Percentiles rank a stretch among this genome's conserved stretches.
Evolutionary conservation across 2,797 vertebrate species (phyloP).

Genomic region (Pogonophryne albipinna): DNA sequence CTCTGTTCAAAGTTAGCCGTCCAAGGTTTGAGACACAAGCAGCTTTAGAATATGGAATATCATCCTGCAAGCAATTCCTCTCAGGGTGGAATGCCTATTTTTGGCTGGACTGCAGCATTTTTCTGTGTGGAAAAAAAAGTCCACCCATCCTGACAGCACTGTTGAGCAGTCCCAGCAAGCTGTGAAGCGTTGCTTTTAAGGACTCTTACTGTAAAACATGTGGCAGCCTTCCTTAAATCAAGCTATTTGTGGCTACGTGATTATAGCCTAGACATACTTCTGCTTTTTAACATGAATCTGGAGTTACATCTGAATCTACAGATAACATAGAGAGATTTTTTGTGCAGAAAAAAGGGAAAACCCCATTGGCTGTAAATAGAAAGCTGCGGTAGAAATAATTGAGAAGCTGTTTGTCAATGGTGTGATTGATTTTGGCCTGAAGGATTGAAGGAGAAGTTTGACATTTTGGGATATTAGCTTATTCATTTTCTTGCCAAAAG

Average conservation of each 20-base stretch:
- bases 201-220: constrained; percentile 71
- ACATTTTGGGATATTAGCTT: neutral
- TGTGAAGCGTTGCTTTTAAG: constrained; percentile 68
- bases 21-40: constrained; percentile 62
- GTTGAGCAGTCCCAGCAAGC: constrained; percentile 67
- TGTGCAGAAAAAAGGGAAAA: constrained; percentile 29
- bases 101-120: constrained; percentile 72
- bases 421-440: constrained; percentile 1
- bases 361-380: constrained; percentile 4
- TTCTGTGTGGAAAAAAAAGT: constrained; percentile 50
- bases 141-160: constrained; percentile 53
- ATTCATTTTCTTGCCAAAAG: neutral
- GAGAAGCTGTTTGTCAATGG: neutral
- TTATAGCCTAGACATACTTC: constrained; percentile 78
- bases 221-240: constrained; percentile 77
- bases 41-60: constrained; percentile 65
- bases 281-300: constrained; percentile 66
- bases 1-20: constrained; percentile 51
- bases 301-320: constrained; percentile 63
- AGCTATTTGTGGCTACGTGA: constrained; percentile 75
- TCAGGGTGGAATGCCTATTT: constrained; percentile 73
- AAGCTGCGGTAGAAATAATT: constrained; percentile 2
- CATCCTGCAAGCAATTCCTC: constrained; percentile 70
- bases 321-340: constrained; percentile 43
- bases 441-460: neutral